phyloP scores from a whole-genome alignment of 2,797 vertebrate species.

The Chaenodraco wilsoni region DNA sequence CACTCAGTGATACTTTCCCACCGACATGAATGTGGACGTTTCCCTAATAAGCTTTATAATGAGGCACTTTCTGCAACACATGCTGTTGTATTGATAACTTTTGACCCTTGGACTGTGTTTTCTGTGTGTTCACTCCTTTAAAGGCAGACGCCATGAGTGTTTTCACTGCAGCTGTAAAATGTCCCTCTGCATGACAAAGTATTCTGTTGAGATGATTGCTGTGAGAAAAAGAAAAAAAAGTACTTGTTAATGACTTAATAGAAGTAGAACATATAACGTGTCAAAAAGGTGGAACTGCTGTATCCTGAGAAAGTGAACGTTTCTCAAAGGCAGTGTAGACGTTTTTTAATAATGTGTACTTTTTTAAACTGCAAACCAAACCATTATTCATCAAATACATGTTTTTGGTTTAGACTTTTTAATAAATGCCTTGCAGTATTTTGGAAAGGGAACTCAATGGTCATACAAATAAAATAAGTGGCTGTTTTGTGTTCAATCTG shows the following conservation, averaged over 20 bases:
- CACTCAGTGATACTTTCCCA: conserved; percentile 43
- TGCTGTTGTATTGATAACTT: conserved; percentile 56
- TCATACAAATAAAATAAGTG: neutral
- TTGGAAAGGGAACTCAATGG: neutral
- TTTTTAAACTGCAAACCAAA: neutral
- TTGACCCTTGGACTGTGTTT: conserved; percentile 39
- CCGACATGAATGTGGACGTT: conserved; percentile 38
- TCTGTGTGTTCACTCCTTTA: neutral
- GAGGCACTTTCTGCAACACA: conserved; percentile 32
- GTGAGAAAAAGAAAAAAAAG: neutral
- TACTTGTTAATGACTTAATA: neutral
- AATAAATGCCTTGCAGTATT: neutral
- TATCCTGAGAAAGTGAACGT: neutral
- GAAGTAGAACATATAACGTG: neutral
- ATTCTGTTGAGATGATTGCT: conserved; percentile 10
- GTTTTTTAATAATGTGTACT: neutral
- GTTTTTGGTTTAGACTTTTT: neutral
- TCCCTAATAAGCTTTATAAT: conserved; percentile 61
- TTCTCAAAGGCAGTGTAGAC: neutral
- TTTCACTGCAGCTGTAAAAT: conserved; percentile 34
- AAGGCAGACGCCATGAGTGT: conserved; percentile 1
- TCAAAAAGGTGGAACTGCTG: neutral
- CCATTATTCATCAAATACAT: no score
- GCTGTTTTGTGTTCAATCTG: neutral
- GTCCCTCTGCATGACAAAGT: conserved; percentile 22